Base-by-base conservation (phyloP, 2,113 vertebrate species). In the Hymenochirus boettgeri region DNA sequence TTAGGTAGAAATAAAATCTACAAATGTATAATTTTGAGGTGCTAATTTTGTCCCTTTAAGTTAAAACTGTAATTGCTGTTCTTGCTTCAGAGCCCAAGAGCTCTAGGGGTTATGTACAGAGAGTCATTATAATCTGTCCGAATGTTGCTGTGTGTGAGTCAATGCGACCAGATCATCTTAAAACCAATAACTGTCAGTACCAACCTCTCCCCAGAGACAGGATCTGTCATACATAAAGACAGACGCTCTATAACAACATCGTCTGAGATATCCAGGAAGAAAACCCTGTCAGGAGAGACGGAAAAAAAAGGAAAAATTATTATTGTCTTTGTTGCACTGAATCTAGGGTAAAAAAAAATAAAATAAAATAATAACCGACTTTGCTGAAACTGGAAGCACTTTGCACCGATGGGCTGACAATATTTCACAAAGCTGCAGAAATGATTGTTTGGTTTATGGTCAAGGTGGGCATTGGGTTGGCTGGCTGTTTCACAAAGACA, bases 121-220 rank as follows among this genome's bases (percentile, higher is more conserved):
- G 23, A 42, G 23, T 26, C 24, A 59, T 46, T 59, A 29, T 18
- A 47, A 45, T 42, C 39, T 45, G 39, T 46, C 13, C 37, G 45
- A 24, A 6, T 47, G 6, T 29, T 26, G 23, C 26, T 19, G 58
- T 22, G 42, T 1, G 25, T 1, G 26, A 17, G 22, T 10, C 5
- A 2, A 42, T 24, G 21, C 39, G 0, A 35, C 26, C 1, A 17
- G 7, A 62, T 23, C 15, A 2, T 13, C 10, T 2, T 5, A 3
- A 13, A 18, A 51, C 12, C 8, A 25, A 45, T 2, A 2, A 69
- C 10, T 33, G 57, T 11, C 23, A 66, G 45, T 3, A 62, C 86
- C 73, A 57, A 96, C 95, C 92, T 93, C 71, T 93, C 83, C 61
- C 95, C 94, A 0, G 86, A 94, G 77, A 92, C 21, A 0, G 92